Conservation (phyloP, 2,113 vertebrate genomes). For the Benitochromis conjunctus region DNA sequence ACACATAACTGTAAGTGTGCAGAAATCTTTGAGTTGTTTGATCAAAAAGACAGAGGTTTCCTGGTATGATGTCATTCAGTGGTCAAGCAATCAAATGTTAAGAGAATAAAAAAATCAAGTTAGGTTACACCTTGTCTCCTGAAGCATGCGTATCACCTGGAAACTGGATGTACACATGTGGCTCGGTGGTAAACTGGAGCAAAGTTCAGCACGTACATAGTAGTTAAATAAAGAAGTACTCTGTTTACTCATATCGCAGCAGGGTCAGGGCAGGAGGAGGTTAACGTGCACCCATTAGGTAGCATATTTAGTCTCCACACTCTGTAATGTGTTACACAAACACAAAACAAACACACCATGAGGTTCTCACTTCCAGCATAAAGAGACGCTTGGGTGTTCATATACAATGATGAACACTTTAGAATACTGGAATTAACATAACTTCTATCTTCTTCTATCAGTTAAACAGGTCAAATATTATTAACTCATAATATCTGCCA, state of each 20-base stretch:
- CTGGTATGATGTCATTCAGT: neutral
- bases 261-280: neutral
- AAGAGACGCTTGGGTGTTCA: neutral
- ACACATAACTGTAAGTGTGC: neutral
- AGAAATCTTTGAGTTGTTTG: neutral
- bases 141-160: rapidly evolving
- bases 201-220: neutral
- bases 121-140: neutral
- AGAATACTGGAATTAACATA: neutral
- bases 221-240: neutral
- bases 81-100: neutral
- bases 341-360: neutral
- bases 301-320: neutral
- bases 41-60: neutral
- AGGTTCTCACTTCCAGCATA: too few relatives aligned
- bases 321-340: neutral
- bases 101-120: neutral
- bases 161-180: neutral
- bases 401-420: neutral
- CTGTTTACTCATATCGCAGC: neutral
- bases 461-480: neutral
- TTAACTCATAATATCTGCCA: neutral
- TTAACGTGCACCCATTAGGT: neutral
- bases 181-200: neutral
- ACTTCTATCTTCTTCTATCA: neutral